phyloP scores from a whole-genome alignment of 1,140 invertebrate species.

The Trichogramma pretiosum region DNA sequence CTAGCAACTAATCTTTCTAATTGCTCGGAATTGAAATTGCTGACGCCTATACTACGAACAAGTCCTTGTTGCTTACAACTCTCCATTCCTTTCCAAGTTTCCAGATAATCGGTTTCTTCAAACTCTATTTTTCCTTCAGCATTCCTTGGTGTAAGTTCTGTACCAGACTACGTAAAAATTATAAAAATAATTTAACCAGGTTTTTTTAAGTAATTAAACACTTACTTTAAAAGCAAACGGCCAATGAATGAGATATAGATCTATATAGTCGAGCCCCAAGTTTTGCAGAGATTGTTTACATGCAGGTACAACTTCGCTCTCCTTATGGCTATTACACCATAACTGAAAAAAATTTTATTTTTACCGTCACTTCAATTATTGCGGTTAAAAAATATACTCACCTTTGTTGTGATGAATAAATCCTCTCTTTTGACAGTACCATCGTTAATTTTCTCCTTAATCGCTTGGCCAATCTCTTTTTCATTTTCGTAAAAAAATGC shows the following conservation, averaged over 20 bases:
- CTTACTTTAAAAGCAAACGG: conserved; percentile 66
- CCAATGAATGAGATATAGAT: conserved; percentile 79
- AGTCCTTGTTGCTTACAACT: conserved; percentile 63
- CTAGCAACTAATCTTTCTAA: conserved; percentile 60
- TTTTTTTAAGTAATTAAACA: too few relatives aligned
- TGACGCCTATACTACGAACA: conserved; percentile 72
- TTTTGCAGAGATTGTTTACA: conserved; percentile 57
- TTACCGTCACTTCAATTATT: not conserved
- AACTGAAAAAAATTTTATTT: conserved; percentile 44
- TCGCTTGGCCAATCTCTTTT: conserved; percentile 66
- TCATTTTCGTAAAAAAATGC: conserved; percentile 80
- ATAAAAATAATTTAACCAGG: too few relatives aligned
- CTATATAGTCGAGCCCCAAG: conserved; percentile 69
- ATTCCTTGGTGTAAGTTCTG: conserved; percentile 38
- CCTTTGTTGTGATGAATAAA: conserved; percentile 74
- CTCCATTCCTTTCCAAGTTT: conserved; percentile 88
- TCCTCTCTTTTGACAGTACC: conserved; percentile 74
- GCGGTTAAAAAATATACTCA: conserved; percentile 28
- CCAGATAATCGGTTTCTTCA: conserved; percentile 65
- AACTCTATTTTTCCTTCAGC: conserved; percentile 47
- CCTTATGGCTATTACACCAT: conserved; percentile 66
- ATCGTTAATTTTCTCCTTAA: conserved; percentile 64
- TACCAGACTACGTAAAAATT: conserved; percentile 24
- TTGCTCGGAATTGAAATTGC: conserved; percentile 84
- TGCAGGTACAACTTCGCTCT: conserved; percentile 53